Evolutionary conservation across 2,113 vertebrate species (phyloP).

Genomic region (Spea multiplicata): DNA sequence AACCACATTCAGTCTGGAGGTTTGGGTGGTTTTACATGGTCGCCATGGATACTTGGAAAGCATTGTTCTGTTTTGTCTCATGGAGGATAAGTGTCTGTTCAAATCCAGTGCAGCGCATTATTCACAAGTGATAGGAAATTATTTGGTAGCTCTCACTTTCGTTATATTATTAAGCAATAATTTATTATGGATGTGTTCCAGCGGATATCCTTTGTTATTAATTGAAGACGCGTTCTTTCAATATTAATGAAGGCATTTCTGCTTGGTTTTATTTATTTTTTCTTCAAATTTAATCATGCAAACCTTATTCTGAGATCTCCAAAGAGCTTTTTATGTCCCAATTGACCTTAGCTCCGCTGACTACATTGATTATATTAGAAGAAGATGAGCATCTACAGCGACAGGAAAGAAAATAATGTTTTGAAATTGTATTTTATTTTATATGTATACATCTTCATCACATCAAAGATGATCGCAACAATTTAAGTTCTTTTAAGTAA

Average conservation of each 20-base stretch:
- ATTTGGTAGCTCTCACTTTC: not conserved
- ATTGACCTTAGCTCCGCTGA: not conserved
- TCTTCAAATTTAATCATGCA: not conserved
- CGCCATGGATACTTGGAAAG: conserved; percentile 10
- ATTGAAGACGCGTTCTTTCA: conserved; percentile 14
- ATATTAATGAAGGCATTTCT: conserved; percentile 21
- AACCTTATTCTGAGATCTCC: not conserved
- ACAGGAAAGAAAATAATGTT: too few species aligned
- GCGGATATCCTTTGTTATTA: conserved; percentile 11
- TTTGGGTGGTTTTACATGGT: conserved; percentile 15
- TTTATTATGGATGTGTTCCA: conserved; percentile 26
- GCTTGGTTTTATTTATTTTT: not conserved
- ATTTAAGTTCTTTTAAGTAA: too few species aligned
- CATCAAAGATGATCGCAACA: too few species aligned
- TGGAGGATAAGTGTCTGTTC: conserved; percentile 4
- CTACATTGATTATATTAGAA: too few species aligned
- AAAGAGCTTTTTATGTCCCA: not conserved
- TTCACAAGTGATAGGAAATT: not conserved
- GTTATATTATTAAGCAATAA: conserved; percentile 13
- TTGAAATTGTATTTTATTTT: too few species aligned
- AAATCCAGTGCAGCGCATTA: not conserved
- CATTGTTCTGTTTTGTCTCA: conserved; percentile 16
- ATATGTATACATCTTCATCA: too few species aligned
- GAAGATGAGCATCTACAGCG: too few species aligned
- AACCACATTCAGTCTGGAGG: not conserved